Evolutionary conservation across 2,113 vertebrate genomes (phyloP).

Genomic region (Pantherophis guttatus): DNA sequence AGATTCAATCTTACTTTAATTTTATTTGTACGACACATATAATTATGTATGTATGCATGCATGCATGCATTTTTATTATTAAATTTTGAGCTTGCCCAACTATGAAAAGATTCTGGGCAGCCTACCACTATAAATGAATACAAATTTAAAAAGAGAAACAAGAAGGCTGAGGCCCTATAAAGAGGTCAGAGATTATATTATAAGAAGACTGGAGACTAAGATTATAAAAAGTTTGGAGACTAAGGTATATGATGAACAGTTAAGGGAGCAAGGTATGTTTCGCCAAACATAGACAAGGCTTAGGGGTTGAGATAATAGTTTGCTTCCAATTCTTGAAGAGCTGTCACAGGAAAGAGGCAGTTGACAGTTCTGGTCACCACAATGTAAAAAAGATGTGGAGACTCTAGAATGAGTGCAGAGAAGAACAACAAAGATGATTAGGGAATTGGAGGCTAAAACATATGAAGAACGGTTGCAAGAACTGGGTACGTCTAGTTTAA

Average conservation of each 20-base stretch:
- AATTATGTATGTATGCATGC: neutral
- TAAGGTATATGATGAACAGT: neutral
- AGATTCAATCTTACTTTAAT: too few species aligned
- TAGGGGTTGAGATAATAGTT: neutral
- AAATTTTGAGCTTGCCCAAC: neutral
- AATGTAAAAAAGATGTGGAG: too few species aligned
- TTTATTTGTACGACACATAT: neutral
- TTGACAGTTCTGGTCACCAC: neutral
- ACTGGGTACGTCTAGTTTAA: too few species aligned
- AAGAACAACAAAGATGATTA: too few species aligned
- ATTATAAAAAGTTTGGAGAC: too few species aligned
- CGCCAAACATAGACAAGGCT: neutral
- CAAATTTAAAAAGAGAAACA: neutral
- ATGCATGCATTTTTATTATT: neutral
- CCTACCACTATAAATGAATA: neutral
- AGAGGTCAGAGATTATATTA: neutral
- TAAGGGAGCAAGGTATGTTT: neutral
- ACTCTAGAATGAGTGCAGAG: too few species aligned
- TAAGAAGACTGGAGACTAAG: too few species aligned
- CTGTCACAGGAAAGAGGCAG: neutral
- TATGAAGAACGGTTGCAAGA: too few species aligned
- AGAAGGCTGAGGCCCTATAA: neutral
- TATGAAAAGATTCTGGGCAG: neutral
- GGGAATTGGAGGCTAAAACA: too few species aligned
- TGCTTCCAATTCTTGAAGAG: neutral